Evolutionary conservation across 2,113 vertebrate genomes (phyloP), one percentile per base, ranked within the genome.

Genomic region (Varanus komodoensis): DNA sequence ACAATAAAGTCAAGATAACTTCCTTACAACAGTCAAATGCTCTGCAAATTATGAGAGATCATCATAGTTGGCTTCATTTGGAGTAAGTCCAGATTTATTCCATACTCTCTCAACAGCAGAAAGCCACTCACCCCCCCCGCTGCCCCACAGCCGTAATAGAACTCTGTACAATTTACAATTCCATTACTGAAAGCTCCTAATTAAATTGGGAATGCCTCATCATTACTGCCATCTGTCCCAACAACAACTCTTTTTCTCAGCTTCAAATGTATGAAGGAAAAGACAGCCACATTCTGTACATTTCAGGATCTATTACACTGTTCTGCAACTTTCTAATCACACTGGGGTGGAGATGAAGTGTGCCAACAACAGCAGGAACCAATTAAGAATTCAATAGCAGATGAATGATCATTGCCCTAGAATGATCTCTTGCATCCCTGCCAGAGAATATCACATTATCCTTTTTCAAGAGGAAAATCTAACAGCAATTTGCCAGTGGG

Each of bases 151-250:
- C 21, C 17, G 44, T 44, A 54, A 89, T 48, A 11, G 57, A 71
- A 64, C 81, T 34, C 29, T 64, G n/a, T 81, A 71, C 6, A 57
- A 61, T 48, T 86, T 75, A 50, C 78, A 82, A 64, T 64, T 73
- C 29, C n/a, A 44, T 81, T 83, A 38, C 29, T 64, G 67, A 54
- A 87, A 57, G 27, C 11, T 90, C 52, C 68, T 86, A 64, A 73
- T 74, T 90, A 82, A 71, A 79, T 48, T 54, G 75, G 50, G 17
- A 52, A 84, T 71, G 5, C 50, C 84, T 86, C 80, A 71, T 79
- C 34, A 17, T 85, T 67, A 68, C 23, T 90, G 74, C 82, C 48
- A 80, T 79, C n/a, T 82, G 68, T 71, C 12, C 38, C 23, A 44
- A 57, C 27, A 21, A 54, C 75, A 86, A 79, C n/a, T 54, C 34